Percentiles rank a stretch among this genome's conserved stretches.
phyloP scores from a whole-genome alignment of 2,888 invertebrate species.

The Cryptocephalus moraei region DNA sequence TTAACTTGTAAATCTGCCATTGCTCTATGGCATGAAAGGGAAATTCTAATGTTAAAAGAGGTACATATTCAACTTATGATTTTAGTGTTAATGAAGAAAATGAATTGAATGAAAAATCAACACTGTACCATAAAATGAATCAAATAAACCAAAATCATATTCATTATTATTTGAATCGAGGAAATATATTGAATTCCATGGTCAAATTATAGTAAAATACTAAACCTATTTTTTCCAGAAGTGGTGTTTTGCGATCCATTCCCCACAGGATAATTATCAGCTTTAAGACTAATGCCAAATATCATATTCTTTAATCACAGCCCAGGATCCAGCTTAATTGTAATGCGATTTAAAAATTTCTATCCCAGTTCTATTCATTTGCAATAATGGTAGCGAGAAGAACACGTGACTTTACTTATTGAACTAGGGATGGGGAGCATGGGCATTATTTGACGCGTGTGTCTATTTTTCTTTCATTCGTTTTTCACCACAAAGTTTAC shows the following conservation, averaged over 20 bases:
- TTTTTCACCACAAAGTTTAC: conserved; percentile 29
- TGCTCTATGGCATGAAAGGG: too few relatives aligned
- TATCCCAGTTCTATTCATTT: conserved; percentile 18
- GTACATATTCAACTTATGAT: too few relatives aligned
- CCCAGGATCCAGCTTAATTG: conserved; percentile 14
- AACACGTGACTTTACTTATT: conserved; percentile 29
- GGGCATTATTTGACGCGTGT: conserved; percentile 34
- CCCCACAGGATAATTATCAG: background rate
- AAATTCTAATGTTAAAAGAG: too few relatives aligned
- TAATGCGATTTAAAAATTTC: conserved; percentile 19
- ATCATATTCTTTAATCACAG: conserved; percentile 21
- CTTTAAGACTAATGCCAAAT: conserved; percentile 4
- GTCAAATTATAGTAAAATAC: background rate
- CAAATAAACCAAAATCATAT: too few relatives aligned
- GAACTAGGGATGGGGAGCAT: conserved; percentile 22
- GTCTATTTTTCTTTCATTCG: conserved; percentile 37
- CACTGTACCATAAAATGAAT: background rate
- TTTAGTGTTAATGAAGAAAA: too few relatives aligned
- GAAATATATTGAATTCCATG: background rate
- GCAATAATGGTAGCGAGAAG: conserved; percentile 22
- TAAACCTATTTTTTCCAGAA: background rate
- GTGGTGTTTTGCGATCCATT: background rate
- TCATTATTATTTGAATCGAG: background rate
- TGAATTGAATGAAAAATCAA: background rate
- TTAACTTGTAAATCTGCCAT: too few relatives aligned